These are phyloP conservation scores for Norana najaformis DNA, from an alignment of 2,888 invertebrate species.

Conservation along the genomic window DNA sequence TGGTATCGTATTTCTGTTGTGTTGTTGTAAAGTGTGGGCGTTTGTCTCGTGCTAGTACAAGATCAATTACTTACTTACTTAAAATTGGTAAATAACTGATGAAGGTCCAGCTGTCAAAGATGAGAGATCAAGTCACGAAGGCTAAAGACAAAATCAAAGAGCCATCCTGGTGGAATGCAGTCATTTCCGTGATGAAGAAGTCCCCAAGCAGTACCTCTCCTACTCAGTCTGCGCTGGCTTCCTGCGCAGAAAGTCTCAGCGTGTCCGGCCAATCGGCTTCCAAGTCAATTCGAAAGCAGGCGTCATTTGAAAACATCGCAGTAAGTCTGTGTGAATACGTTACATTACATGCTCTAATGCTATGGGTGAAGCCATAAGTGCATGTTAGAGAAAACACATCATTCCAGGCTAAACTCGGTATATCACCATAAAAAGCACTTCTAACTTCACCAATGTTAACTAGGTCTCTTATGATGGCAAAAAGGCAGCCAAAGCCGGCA, in stretches of 20 bases:
- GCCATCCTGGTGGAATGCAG: neutral
- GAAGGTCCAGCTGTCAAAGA: neutral
- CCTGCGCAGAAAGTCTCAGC: neutral
- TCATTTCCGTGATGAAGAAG: neutral
- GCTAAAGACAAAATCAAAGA: constrained; percentile 5
- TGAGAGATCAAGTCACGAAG: neutral
- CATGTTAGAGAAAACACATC: neutral
- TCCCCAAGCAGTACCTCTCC: neutral
- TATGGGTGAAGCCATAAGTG: neutral
- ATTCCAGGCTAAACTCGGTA: neutral
- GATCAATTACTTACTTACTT: too few relatives aligned
- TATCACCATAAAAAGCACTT: neutral
- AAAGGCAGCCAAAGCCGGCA: neutral
- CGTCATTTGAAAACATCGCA: neutral
- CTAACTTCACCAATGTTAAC: neutral
- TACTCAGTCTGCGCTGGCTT: neutral
- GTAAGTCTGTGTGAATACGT: too few relatives aligned
- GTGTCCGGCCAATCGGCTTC: neutral
- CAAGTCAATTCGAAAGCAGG: neutral
- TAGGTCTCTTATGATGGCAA: neutral
- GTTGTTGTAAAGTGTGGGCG: too few relatives aligned
- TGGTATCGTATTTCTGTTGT: too few relatives aligned
- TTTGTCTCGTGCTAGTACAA: too few relatives aligned
- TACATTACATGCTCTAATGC: too few relatives aligned
- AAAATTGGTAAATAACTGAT: too few relatives aligned